Percentiles rank a stretch among this genome's conserved stretches.
Evolutionary conservation across 1,140 invertebrate genomes (phyloP).

Genomic region (Nymphalis io): DNA sequence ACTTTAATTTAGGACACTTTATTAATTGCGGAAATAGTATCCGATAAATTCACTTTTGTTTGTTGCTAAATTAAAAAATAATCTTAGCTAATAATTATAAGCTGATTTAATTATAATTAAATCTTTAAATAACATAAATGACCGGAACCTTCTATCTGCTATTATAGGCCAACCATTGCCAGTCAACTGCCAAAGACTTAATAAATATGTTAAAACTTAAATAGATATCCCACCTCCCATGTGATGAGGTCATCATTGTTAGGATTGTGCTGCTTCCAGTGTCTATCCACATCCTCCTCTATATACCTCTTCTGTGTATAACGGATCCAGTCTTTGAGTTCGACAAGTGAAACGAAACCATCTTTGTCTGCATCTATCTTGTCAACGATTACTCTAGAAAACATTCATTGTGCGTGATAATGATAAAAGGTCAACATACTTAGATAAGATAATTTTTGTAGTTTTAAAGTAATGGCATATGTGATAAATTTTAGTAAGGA

Average conservation of each 20-base stretch:
- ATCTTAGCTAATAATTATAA: no score
- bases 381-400: slow-evolving; percentile 92
- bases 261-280: slow-evolving; percentile 96
- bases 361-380: slow-evolving; percentile 96
- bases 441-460: slow-evolving; percentile 15
- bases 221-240: slow-evolving; percentile 85
- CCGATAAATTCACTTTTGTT: background rate
- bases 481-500: background rate
- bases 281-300: slow-evolving; percentile 93
- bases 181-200: no score
- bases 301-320: slow-evolving; percentile 96
- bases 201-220: no score
- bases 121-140: no score
- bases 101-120: no score
- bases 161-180: no score
- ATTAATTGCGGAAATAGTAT: background rate
- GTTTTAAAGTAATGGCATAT: background rate
- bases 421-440: slow-evolving; percentile 53
- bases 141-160: no score
- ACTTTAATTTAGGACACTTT: background rate
- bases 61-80: background rate
- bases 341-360: slow-evolving; percentile 91
- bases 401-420: slow-evolving; percentile 44
- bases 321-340: slow-evolving; percentile 97
- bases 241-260: slow-evolving; percentile 87